phyloP scores from a whole-genome alignment of 2,888 invertebrate genomes.

The Amiota communis region DNA sequence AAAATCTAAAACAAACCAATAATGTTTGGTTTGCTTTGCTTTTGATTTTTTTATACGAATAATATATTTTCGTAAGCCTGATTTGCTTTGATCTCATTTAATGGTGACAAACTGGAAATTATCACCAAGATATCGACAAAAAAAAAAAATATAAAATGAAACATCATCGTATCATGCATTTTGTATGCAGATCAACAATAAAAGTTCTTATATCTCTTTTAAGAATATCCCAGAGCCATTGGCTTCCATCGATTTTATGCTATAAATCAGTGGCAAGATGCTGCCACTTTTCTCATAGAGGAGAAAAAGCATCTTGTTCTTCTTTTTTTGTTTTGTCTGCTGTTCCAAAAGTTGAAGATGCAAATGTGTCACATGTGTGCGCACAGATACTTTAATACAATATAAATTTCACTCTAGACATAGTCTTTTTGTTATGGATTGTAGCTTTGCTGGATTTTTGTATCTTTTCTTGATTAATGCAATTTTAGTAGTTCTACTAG shows the following conservation, averaged over 20 bases:
- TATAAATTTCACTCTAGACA: neutral
- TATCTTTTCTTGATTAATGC: neutral
- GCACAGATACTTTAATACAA: neutral
- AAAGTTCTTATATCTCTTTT: neutral
- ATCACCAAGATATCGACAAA: slow-evolving; percentile 11
- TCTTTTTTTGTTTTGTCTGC: neutral
- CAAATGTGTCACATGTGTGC: slow-evolving; percentile 20
- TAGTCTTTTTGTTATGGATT: neutral
- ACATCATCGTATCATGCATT: neutral
- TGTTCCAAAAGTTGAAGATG: neutral
- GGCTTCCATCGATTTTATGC: slow-evolving; percentile 9
- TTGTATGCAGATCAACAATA: neutral
- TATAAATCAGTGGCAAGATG: slow-evolving; percentile 12
- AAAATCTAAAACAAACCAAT: too few relatives aligned
- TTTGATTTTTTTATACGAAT: too few relatives aligned
- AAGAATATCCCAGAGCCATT: neutral
- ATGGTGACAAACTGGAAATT: slow-evolving; percentile 16
- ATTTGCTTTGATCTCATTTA: slow-evolving; percentile 5
- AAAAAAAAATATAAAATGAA: neutral
- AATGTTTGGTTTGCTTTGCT: too few relatives aligned
- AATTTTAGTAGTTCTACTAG: neutral
- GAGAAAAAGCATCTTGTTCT: neutral
- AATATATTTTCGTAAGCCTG: neutral
- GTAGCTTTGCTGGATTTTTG: too few relatives aligned
- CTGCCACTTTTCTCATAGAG: neutral